Conservation (phyloP, 53 echinoderm and acorn worm species). For the Paelopatides confundens region DNA sequence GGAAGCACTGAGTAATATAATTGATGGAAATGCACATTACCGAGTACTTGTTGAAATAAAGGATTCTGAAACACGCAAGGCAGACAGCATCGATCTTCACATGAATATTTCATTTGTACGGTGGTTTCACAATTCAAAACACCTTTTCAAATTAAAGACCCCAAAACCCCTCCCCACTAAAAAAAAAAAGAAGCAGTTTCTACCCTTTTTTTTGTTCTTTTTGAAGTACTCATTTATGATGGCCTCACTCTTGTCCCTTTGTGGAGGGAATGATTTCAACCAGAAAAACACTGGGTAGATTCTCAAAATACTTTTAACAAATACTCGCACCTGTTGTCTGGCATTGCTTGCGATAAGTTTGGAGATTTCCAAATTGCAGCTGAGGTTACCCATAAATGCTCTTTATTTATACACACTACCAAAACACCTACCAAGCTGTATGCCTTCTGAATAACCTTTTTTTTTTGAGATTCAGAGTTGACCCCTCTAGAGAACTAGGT, state of each 20-base stretch:
- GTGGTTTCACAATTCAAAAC: conserved; percentile 12
- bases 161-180: neutral
- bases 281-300: conserved; percentile 53
- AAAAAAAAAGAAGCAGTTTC: neutral
- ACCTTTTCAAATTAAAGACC: neutral
- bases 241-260: conserved; percentile 27
- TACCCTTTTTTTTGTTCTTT: neutral
- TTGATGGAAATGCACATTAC: conserved; percentile 62
- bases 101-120: conserved; percentile 38
- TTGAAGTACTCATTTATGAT: conserved; percentile 47
- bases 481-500: neutral
- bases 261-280: conserved; percentile 53
- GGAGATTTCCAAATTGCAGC: neutral
- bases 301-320: conserved; percentile 41
- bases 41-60: conserved; percentile 40
- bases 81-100: conserved; percentile 33
- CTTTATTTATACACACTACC: neutral
- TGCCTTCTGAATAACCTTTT: neutral
- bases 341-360: neutral
- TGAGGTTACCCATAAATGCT: neutral
- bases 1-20: conserved; percentile 60
- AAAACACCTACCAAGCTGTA: neutral
- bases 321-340: conserved; percentile 11
- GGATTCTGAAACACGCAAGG: conserved; percentile 46
- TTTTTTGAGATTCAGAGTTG: neutral